Evolutionary conservation across 2,113 vertebrate genomes (phyloP).

Genomic region (Pimephales promelas): DNA sequence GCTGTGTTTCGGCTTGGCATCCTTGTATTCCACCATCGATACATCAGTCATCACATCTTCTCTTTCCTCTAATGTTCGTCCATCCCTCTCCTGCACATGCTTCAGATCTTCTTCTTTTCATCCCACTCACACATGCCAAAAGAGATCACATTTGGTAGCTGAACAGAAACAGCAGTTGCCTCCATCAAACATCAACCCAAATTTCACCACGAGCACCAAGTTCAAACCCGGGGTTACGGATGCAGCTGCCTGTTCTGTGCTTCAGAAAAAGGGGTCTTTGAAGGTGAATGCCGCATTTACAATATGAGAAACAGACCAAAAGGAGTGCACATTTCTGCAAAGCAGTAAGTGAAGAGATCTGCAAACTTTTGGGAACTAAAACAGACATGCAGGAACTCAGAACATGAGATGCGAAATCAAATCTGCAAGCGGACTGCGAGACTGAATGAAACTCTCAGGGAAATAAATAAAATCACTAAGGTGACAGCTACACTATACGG

Average conservation of each 20-base stretch:
- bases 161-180: constrained; percentile 31
- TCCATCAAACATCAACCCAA: constrained; percentile 42
- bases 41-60: constrained; percentile 11
- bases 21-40: constrained; percentile 32
- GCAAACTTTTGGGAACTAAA: neutral
- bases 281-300: neutral
- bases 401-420: constrained; percentile 10
- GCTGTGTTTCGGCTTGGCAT: constrained; percentile 37
- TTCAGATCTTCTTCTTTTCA: constrained; percentile 30
- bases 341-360: neutral
- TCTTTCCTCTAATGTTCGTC: constrained; percentile 2
- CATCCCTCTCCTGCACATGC: constrained; percentile 4
- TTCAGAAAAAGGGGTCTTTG: neutral
- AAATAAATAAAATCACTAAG: constrained; percentile 35
- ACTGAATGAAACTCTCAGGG: constrained; percentile 33
- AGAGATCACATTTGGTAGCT: constrained; percentile 49
- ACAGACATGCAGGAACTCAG: neutral
- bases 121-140: constrained; percentile 43
- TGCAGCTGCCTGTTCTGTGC: neutral
- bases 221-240: constrained; percentile 9
- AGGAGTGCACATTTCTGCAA: neutral
- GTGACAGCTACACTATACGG: constrained; percentile 30
- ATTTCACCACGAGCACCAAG: constrained; percentile 22
- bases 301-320: neutral
- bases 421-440: neutral